These are phyloP conservation scores for Candoia aspera DNA, from an alignment of 2,113 vertebrate species.

Conservation along the genomic window DNA sequence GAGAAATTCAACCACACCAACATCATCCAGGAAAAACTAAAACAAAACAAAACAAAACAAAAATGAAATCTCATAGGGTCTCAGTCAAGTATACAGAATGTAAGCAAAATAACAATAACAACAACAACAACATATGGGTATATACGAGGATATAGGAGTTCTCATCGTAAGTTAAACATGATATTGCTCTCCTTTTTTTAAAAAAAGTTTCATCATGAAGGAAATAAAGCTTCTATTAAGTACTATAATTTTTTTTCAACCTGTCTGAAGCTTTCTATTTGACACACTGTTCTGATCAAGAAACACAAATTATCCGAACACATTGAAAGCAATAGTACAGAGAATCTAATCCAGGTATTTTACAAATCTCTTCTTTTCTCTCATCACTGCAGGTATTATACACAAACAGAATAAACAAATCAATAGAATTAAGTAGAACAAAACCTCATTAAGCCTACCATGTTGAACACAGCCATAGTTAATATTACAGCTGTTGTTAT, in stretches of 20 bases:
- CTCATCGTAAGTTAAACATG: background rate
- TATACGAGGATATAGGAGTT: background rate
- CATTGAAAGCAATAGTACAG: background rate
- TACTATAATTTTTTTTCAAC: background rate
- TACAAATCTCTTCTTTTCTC: conserved; percentile 3
- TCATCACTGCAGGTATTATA: background rate
- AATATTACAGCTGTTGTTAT: conserved; percentile 90
- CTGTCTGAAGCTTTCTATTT: conserved; percentile 18
- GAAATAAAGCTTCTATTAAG: background rate
- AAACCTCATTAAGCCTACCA: conserved; percentile 77
- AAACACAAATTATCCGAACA: background rate
- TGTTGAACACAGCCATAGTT: conserved; percentile 96
- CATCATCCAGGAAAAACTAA: conserved; percentile 91
- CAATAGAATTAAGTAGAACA: fast-evolving
- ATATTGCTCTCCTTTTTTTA: background rate
- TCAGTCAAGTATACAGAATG: background rate
- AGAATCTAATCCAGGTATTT: background rate
- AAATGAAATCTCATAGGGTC: conserved; percentile 21
- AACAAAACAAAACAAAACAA: conserved; percentile 38
- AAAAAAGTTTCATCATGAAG: background rate
- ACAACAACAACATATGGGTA: background rate
- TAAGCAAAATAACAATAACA: background rate
- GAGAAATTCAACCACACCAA: conserved; percentile 65
- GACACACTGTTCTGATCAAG: conserved; percentile 25
- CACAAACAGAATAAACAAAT: background rate